A percentile compares a stretch with the other conserved stretches of the same genome.
These are phyloP conservation scores for Plutomurus gul DNA, from an alignment of 1,140 invertebrate species.

Conservation along the genomic window DNA sequence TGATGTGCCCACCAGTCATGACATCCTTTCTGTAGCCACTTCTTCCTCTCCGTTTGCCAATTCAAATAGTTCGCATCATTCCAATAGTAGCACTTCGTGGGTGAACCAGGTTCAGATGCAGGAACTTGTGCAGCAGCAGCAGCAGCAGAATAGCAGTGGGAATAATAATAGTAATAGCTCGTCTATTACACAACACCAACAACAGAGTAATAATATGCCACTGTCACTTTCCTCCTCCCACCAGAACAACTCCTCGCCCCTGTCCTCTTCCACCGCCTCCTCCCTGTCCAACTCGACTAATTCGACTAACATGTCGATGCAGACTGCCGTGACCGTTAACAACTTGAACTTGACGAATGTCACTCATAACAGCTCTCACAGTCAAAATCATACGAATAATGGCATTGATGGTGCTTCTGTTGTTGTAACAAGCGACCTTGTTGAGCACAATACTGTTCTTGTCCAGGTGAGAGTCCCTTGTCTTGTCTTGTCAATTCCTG, in stretches of 20 bases:
- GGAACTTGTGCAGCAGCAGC: background rate
- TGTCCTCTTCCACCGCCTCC: background rate
- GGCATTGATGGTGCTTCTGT: conserved; percentile 32
- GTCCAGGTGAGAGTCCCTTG: conserved; percentile 39
- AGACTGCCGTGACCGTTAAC: background rate
- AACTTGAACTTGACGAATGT: conserved; percentile 8
- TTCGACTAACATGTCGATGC: background rate
- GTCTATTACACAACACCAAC: too few species aligned
- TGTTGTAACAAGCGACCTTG: background rate
- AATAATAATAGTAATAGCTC: too few species aligned
- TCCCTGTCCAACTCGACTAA: background rate
- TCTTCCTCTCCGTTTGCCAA: background rate
- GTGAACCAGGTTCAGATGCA: background rate
- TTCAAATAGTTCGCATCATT: too few species aligned
- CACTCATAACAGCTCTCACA: background rate
- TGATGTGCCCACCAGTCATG: conserved; percentile 36
- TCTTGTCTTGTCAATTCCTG: background rate
- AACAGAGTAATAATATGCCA: too few species aligned
- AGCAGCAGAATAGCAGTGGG: too few species aligned
- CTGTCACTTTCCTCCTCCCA: too few species aligned
- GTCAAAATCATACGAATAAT: background rate
- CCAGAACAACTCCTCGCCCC: too few species aligned
- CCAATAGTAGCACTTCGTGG: background rate
- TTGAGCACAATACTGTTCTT: conserved; percentile 36
- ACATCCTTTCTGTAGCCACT: background rate